Conservation (phyloP, 2,888 invertebrate genomes). For the Xylota sylvarum region DNA sequence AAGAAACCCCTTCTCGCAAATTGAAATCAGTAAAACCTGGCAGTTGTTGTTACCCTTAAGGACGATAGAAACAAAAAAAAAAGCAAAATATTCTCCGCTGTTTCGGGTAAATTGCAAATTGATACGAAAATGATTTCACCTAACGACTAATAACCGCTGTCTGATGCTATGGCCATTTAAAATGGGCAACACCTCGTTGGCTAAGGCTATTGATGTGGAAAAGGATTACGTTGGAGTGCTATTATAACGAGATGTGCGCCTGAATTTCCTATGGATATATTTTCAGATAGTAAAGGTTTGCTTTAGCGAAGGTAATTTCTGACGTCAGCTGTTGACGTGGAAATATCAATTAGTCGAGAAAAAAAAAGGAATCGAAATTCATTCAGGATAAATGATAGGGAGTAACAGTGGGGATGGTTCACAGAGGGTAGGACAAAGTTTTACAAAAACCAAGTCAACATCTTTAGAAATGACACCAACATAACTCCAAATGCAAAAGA, state of each 20-base stretch:
- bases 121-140: conserved; percentile 76
- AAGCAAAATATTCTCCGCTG: conserved; percentile 13
- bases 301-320: conserved; percentile 58
- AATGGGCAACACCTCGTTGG: conserved; percentile 76
- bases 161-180: conserved; percentile 67
- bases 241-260: conserved; percentile 67
- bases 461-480: neutral
- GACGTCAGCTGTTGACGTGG: conserved; percentile 66
- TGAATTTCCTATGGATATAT: conserved; percentile 28
- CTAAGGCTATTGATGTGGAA: conserved; percentile 63
- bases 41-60: conserved; percentile 51
- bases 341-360: conserved; percentile 46
- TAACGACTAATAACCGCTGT: conserved; percentile 77
- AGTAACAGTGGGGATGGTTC: neutral
- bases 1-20: conserved; percentile 48
- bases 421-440: neutral
- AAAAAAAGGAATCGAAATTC: conserved; percentile 25
- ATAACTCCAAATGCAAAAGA: neutral
- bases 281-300: conserved; percentile 56
- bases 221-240: conserved; percentile 67
- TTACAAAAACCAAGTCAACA: neutral
- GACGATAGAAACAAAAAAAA: conserved; percentile 25
- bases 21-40: conserved; percentile 66
- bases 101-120: conserved; percentile 72
- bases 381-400: conserved; percentile 9